Evolutionary conservation across 53 echinoderm and acorn worm species (phyloP).

Genomic region (Pentamera pediparva): DNA sequence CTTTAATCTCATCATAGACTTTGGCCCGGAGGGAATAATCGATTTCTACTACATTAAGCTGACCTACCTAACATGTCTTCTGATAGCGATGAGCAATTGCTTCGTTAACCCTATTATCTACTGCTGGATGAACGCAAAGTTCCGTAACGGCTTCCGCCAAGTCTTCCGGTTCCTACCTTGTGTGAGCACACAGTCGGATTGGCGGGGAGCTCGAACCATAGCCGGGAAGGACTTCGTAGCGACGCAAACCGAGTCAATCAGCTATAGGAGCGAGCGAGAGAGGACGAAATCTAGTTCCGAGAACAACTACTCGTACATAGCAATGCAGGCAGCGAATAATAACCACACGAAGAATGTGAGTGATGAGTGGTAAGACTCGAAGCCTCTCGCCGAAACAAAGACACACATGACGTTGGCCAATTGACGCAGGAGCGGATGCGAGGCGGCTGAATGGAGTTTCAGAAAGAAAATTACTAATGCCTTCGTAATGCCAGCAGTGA

Average conservation of each 20-base stretch:
- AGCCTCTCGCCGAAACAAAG: too few species aligned
- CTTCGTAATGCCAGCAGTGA: too few species aligned
- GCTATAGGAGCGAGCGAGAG: slow-evolving; percentile 25
- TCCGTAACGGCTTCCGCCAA: slow-evolving; percentile 78
- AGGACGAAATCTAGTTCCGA: slow-evolving; percentile 28
- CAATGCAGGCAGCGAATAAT: slow-evolving; percentile 18
- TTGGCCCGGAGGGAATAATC: slow-evolving; percentile 37
- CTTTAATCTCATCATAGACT: slow-evolving; percentile 76
- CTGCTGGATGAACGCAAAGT: slow-evolving; percentile 96
- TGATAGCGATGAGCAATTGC: slow-evolving; percentile 90
- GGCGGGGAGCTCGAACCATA: slow-evolving; percentile 9
- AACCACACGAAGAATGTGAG: not conserved
- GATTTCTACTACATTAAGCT: slow-evolving; percentile 68
- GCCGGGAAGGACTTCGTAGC: slow-evolving; percentile 12
- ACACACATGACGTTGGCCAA: too few species aligned
- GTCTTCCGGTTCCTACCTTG: slow-evolving; percentile 81
- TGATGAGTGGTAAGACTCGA: not conserved
- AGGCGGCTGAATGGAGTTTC: too few species aligned
- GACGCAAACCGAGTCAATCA: slow-evolving; percentile 25
- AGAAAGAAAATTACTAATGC: too few species aligned
- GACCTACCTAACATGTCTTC: slow-evolving; percentile 54
- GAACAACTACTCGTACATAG: slow-evolving; percentile 21
- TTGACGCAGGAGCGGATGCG: too few species aligned
- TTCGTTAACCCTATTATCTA: slow-evolving; percentile 94
- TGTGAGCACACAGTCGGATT: slow-evolving; percentile 46